Base-by-base conservation (phyloP, 2,888 invertebrate species). In the Nephrotoma flavescens region DNA sequence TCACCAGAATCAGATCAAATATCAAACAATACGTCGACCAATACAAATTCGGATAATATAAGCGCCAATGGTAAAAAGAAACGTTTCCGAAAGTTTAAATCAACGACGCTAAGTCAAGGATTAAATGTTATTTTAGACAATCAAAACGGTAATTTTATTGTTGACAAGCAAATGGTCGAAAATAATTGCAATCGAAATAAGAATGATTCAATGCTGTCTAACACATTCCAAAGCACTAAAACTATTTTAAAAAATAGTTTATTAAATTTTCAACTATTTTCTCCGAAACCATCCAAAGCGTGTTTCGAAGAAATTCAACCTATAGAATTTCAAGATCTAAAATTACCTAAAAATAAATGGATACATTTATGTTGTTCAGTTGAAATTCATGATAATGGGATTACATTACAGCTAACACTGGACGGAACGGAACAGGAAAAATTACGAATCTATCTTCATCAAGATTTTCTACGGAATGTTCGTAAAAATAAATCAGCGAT, bases 291-390 rank as follows among this genome's bases (percentile, higher is more conserved):
- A 84, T 84, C 84, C 1, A 84, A 84, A 84, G 15, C 42, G 3
- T 42, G 84, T 42, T 42, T 84, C 11, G 86, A 45, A 47, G 86
- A 45, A 41, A 86, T 45, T 5, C 5, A 86, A 57, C 86, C 89
- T 5, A 88, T 90, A 2, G 90, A 91, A 87, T 87, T 91, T 45
- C 90, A 90, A 87, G 89, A 90, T 83, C 89, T 90, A 41, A 90
- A 90, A 2, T 85, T 91, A 86, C 87, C 88, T 0, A 89, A 88
- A 86, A 90, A 90, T 87, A 91, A 90, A 86, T 92, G 92, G 92
- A 91, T 89, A 5, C 91, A 92, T 88, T 86, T 92, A 86, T 89
- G 90, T 31, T 89, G 92, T 47, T 89, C 90, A 0, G 87, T 91
- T 31, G 90, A 90, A 83, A 87, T 88, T 4, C 87, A 89, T 2